Evolutionary conservation across 2,113 vertebrate species (phyloP).

Genomic region (Mixornis gularis): DNA sequence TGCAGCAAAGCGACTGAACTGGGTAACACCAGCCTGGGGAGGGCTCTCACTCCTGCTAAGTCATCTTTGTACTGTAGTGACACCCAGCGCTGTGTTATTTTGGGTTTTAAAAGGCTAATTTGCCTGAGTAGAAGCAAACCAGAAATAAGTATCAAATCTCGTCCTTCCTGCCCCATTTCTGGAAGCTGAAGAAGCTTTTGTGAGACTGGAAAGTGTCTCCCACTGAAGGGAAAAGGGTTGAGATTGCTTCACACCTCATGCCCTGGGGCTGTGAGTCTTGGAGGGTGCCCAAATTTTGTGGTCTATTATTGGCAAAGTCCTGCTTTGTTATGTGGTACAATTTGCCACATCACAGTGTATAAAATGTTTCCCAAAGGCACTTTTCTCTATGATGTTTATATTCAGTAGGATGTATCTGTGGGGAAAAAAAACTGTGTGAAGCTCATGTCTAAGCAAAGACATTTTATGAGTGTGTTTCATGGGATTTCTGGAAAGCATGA

Average conservation of each 20-base stretch:
- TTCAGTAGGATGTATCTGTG: not conserved
- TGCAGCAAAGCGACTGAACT: not conserved
- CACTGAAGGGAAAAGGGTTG: not conserved
- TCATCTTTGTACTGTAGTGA: not conserved
- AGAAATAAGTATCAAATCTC: not conserved
- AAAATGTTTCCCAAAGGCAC: slow-evolving; percentile 11
- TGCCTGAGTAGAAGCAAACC: not conserved
- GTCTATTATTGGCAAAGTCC: not conserved
- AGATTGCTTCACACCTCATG: not conserved
- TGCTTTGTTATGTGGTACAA: not conserved
- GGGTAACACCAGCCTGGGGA: not conserved
- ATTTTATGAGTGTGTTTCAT: not conserved
- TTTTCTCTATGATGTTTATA: not conserved
- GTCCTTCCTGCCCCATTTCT: not conserved
- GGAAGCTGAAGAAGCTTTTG: not conserved
- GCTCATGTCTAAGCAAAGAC: not conserved
- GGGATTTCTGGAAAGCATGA: not conserved
- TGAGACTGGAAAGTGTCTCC: not conserved
- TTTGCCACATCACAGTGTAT: not conserved
- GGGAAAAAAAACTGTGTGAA: not conserved
- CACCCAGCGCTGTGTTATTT: not conserved
- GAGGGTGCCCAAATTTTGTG: slow-evolving; percentile 37
- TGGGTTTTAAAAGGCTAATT: not conserved
- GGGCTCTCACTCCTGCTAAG: not conserved
- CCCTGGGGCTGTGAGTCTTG: slow-evolving; percentile 16